phyloP scores from a whole-genome alignment of 1,140 invertebrate genomes.

The Ctenoplectra terminalis region DNA sequence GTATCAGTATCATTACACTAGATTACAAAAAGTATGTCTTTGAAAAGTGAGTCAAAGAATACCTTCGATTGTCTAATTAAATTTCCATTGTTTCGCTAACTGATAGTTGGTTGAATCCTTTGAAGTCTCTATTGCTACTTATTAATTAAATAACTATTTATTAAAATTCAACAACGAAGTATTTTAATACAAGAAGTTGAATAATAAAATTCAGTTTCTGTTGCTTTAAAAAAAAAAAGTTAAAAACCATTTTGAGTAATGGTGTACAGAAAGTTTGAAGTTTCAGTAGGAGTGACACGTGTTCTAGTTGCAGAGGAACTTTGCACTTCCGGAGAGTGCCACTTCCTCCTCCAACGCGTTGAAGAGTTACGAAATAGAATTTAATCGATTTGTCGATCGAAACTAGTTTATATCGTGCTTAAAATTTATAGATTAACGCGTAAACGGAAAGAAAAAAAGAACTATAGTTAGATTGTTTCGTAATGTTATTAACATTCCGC shows the following conservation, averaged over 20 bases:
- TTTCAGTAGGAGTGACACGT: neutral
- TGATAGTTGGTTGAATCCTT: no score
- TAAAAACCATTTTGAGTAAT: neutral
- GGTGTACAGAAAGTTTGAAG: neutral
- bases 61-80: no score
- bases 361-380: neutral
- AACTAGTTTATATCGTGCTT: neutral
- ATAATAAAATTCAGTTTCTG: no score
- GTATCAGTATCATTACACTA: no score
- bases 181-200: no score
- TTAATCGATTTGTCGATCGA: neutral
- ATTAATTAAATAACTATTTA: no score
- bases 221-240: neutral
- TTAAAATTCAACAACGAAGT: no score
- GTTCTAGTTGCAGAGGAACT: neutral
- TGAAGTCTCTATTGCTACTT: no score
- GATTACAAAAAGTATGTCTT: no score
- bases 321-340: neutral
- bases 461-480: neutral
- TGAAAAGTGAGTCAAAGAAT: no score
- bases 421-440: neutral
- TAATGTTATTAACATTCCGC: neutral
- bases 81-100: no score
- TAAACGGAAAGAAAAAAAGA: no score
- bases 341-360: neutral